Base-by-base conservation (phyloP, 30 jellyfish, hydroid and myxozoan species). In the Aurelia sp. region DNA sequence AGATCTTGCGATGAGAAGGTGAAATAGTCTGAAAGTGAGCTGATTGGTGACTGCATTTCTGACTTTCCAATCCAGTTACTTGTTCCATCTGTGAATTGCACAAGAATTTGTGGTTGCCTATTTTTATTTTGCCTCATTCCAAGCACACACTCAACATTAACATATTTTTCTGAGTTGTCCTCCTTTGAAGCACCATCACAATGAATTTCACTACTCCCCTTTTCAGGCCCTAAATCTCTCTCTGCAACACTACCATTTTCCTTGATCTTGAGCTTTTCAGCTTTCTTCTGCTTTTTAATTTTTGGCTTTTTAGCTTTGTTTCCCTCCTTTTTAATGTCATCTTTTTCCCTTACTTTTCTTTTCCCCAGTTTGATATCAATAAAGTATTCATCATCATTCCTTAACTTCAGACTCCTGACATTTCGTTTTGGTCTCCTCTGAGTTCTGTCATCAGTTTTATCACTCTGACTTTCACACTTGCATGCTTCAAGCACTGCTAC, bases 1-100 rank as follows among this genome's bases (percentile, higher is more conserved):
- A 76, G 62, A 37, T 79, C 86, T 59, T 94, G 96, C 17, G 71
- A 66, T 3, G 88, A 71, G 62, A 64, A 69, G 69, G 68, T 77
- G 59, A 53, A 89, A 20, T 59, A 71, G 4, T 83, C 89, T 10
- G 73, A 51, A 18, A 62, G 31, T 19, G 69, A 51, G 18, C 66
- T 9, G 51, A 40, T 52, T 15, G 78, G 63, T 11, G 81, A 27
- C 6, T 69, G 66, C 35, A 63, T 59, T 55, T 76, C 82, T 4
- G 88, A 68, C 23, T 77, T 57, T 57, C 70, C 85, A 4, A 94
- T 66, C 99, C 99, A 94, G 66, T 89, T 94, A 67, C 99, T 94
- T 19, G 99, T 94, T 21, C 96, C 97, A 84, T 89, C 92, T 65
- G 82, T 78, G 77, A 94, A 94, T 23, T 78, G 96, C 22, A 94